Percentiles rank a stretch among this genome's conserved stretches.
Conservation (phyloP, 2,888 invertebrate species). For the Mimas tiliae region DNA sequence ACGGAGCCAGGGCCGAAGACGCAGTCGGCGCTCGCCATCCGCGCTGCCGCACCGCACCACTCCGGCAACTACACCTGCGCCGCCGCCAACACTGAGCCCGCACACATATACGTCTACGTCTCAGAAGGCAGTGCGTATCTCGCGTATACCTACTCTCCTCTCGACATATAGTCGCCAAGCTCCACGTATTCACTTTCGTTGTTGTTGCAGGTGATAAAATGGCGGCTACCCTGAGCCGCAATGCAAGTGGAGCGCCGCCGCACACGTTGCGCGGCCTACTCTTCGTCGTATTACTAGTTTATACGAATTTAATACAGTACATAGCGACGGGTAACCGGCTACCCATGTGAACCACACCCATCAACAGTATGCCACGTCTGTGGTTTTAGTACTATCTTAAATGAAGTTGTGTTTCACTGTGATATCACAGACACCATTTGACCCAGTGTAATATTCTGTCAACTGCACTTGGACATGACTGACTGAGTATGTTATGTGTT, state of each 20-base stretch:
- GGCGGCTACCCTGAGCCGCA: slow-evolving; percentile 94
- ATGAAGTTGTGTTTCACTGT: not conserved
- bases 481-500: not conserved
- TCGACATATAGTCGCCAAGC: not conserved
- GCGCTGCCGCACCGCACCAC: slow-evolving; percentile 92
- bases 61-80: slow-evolving; percentile 96
- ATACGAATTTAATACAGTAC: not conserved
- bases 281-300: slow-evolving; percentile 15
- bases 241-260: slow-evolving; percentile 64
- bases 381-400: not conserved
- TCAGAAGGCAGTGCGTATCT: slow-evolving; percentile 90
- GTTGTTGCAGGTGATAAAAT: slow-evolving; percentile 91
- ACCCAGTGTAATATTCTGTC: not conserved
- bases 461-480: not conserved
- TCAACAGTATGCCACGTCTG: not conserved
- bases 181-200: not conserved
- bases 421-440: not conserved
- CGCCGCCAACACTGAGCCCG: slow-evolving; percentile 95
- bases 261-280: slow-evolving; percentile 29
- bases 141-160: not conserved
- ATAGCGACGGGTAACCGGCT: not conserved
- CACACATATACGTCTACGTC: slow-evolving; percentile 95
- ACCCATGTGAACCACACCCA: slow-evolving; percentile 4
- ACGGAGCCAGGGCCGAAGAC: slow-evolving; percentile 94
- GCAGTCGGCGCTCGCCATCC: slow-evolving; percentile 93